phyloP scores from a whole-genome alignment of 2,113 vertebrate species.

The Trichechus manatus region DNA sequence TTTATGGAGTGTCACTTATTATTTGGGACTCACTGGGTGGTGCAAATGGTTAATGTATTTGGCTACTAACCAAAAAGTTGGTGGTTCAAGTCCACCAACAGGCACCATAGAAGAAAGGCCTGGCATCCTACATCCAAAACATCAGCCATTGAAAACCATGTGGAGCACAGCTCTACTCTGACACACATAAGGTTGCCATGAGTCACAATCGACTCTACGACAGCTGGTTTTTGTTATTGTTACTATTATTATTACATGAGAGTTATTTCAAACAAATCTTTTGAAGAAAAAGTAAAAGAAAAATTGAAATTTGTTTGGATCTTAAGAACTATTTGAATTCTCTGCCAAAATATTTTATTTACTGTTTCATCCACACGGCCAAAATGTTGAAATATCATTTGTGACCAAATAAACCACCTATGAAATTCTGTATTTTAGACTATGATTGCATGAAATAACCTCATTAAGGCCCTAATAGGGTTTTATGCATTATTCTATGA shows the following conservation, averaged over 20 bases:
- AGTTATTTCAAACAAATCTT: conserved; percentile 33
- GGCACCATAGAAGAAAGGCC: neutral
- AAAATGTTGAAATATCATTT: conserved; percentile 55
- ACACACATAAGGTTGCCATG: neutral
- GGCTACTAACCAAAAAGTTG: neutral
- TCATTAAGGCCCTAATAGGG: neutral
- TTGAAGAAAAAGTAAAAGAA: conserved; percentile 26
- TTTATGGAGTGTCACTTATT: neutral
- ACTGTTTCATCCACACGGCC: conserved; percentile 43
- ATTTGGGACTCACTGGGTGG: neutral
- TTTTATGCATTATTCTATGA: conserved; percentile 11
- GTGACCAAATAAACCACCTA: conserved; percentile 45
- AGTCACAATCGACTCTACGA: neutral
- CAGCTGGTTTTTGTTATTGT: neutral
- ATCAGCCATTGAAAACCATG: neutral
- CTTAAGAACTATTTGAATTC: conserved; percentile 42
- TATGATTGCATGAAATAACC: conserved; percentile 11
- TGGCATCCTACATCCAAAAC: neutral
- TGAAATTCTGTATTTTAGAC: conserved; percentile 6
- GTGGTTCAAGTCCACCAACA: neutral
- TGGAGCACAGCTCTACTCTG: neutral
- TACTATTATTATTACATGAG: neutral
- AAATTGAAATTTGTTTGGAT: conserved; percentile 27
- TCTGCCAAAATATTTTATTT: conserved; percentile 43
- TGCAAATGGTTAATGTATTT: neutral